Evolutionary conservation across 2,797 vertebrate species (phyloP), one percentile per base, ranked within the genome.

Genomic region (Malurus splendens): DNA sequence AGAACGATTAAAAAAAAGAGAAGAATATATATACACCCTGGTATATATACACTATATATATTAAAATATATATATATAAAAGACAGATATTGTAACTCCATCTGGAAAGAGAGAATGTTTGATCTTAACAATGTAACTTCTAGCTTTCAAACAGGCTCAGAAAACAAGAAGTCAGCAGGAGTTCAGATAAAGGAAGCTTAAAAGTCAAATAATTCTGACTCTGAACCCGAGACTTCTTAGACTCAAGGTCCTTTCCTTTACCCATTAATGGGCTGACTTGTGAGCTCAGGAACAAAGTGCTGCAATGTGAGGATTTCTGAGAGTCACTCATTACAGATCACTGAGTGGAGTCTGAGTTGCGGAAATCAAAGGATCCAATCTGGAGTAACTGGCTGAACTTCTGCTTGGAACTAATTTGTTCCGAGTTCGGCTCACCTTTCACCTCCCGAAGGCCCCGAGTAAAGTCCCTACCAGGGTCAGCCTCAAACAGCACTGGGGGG

Each of bases 111-210:
- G 94, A 96, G 94, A 94, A 95, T 84, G 92, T 95, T 96, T 96
- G 96, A 96, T 96, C 93, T 96, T 96, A 96, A 96, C 96, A 97
- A 96, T 97, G 96, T 95, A 96, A 96, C 96, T 96, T 94, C 92
- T 92, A 84, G 95, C 94, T 96, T 96, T 97, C 94, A 96, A 96
- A 95, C 93, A 92, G 94, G 95, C 95, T 95, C 92, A 92, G 95
- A 96, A 96, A 96, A 95, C 96, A 96, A 95, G 95, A 94, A 95
- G 96, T 95, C 96, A 94, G 95, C 96, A 94, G 96, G 96, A 96
- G 96, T 95, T 96, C 96, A 96, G 95, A 96, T 95, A 88, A 94
- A 96, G 95, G 95, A 94, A 96, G 96, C 96, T 94, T 95, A 96
- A 97, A 96, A 96, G 96, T 96, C 96, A 94, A 95, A 96, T 96